Percentiles rank a stretch among this genome's conserved stretches.
Evolutionary conservation across 2,888 invertebrate species (phyloP).

Genomic region (Orthosia cruda): DNA sequence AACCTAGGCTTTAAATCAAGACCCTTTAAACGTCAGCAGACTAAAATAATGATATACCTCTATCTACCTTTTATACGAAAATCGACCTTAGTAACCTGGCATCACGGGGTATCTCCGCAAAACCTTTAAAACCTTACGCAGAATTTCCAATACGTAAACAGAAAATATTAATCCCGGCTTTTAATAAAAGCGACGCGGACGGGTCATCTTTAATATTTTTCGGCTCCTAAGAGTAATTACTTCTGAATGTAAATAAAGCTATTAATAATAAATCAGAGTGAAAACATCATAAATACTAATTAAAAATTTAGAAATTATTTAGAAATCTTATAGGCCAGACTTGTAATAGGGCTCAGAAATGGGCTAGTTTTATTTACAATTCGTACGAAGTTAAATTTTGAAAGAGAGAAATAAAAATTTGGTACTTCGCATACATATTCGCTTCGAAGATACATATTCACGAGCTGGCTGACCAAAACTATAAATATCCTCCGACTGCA

Average conservation of each 20-base stretch:
- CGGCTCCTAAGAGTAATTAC: constrained; percentile 1
- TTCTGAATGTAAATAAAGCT: constrained; percentile 24
- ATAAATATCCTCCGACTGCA: too few relatives aligned
- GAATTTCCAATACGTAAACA: constrained; percentile 21
- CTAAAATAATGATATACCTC: constrained; percentile 1
- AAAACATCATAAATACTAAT: constrained; percentile 27
- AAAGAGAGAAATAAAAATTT: not conserved
- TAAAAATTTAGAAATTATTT: constrained; percentile 25
- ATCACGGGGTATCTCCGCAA: not conserved
- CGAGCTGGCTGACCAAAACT: too few relatives aligned
- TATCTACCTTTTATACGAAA: not conserved
- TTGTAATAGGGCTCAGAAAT: not conserved
- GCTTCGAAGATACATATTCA: too few relatives aligned
- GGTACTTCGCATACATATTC: too few relatives aligned
- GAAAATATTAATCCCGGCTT: constrained; percentile 17
- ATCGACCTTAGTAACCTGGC: not conserved
- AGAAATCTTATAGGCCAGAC: not conserved
- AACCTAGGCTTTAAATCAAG: constrained; percentile 8
- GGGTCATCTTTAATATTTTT: constrained; percentile 28
- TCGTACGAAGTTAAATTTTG: too few relatives aligned
- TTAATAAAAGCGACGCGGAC: constrained; percentile 4
- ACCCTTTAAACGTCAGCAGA: not conserved
- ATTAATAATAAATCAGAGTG: constrained; percentile 32
- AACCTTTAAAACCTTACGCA: constrained; percentile 10
- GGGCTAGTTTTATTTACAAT: too few relatives aligned